Conservation (phyloP, 2,888 invertebrate species). For the Habroteleia sp. region DNA sequence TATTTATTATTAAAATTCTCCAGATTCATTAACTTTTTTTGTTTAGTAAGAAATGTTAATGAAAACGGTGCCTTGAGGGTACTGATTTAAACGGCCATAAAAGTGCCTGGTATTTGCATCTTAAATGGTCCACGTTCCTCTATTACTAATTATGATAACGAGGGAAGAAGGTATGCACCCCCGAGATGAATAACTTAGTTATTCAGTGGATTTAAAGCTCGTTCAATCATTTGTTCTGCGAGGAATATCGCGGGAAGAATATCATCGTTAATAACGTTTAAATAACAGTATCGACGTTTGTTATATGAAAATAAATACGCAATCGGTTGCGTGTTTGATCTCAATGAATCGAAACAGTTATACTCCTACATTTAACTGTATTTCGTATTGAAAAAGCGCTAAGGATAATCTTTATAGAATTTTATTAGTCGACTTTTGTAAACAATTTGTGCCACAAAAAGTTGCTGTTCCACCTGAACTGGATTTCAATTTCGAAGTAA, state of each 20-base stretch:
- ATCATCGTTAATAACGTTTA: slow-evolving; percentile 34
- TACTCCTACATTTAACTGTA: slow-evolving; percentile 54
- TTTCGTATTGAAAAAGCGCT: slow-evolving; percentile 41
- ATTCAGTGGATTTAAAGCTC: slow-evolving; percentile 25
- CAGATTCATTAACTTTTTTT: too few species aligned
- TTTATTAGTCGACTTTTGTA: too few species aligned
- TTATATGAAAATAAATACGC: slow-evolving; percentile 57
- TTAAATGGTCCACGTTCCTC: slow-evolving; percentile 13
- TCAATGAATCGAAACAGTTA: slow-evolving; percentile 60
- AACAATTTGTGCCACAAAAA: too few species aligned
- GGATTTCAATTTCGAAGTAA: too few species aligned
- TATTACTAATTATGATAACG: slow-evolving; percentile 29
- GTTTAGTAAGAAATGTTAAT: slow-evolving; percentile 1
- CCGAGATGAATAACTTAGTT: neutral
- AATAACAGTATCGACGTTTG: slow-evolving; percentile 54
- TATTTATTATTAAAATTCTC: too few species aligned
- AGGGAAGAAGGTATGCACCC: slow-evolving; percentile 19
- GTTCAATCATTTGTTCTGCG: slow-evolving; percentile 18
- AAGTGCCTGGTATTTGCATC: slow-evolving; percentile 13
- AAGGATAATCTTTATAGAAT: too few species aligned
- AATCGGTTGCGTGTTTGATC: slow-evolving; percentile 49
- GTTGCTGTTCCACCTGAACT: too few species aligned
- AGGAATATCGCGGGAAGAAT: slow-evolving; percentile 23
- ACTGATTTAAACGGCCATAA: slow-evolving; percentile 12
- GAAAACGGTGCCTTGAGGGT: neutral